A percentile compares a stretch with the other conserved stretches of the same genome.
Evolutionary conservation across 2,888 invertebrate species (phyloP).

Genomic region (Smittia sp.): DNA sequence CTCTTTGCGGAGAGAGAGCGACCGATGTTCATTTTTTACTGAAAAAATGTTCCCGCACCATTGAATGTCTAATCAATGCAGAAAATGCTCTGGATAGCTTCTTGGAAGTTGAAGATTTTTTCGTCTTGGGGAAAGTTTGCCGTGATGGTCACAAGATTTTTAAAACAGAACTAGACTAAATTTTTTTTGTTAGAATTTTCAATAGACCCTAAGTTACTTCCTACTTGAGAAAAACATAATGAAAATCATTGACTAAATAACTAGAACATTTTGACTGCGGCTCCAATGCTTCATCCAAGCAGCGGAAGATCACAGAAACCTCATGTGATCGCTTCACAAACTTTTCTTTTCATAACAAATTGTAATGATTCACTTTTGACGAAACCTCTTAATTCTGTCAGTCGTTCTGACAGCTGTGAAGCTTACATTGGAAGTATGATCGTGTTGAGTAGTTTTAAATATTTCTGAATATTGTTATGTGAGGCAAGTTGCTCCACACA

Average conservation of each 20-base stretch:
- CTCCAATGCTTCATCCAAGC: neutral
- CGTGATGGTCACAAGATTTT: too few species aligned
- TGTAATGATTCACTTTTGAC: slow-evolving; percentile 12
- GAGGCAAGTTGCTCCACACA: neutral
- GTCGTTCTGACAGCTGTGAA: slow-evolving; percentile 30
- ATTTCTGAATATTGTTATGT: neutral
- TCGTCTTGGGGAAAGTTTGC: neutral
- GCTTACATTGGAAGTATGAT: neutral
- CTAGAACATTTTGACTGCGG: too few species aligned
- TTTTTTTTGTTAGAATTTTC: too few species aligned
- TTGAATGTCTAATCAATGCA: slow-evolving; percentile 19
- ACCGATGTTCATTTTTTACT: slow-evolving; percentile 28
- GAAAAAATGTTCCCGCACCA: slow-evolving; percentile 18
- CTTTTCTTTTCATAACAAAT: slow-evolving; percentile 12
- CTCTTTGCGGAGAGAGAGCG: neutral
- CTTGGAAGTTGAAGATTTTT: neutral
- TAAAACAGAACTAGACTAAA: too few species aligned
- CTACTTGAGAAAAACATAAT: too few species aligned
- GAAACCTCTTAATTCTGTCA: slow-evolving; percentile 39
- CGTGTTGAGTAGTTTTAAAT: neutral
- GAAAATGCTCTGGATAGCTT: slow-evolving; percentile 17
- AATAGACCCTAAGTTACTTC: too few species aligned
- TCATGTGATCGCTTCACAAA: neutral
- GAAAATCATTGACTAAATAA: too few species aligned
- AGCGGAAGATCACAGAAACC: neutral